Base-by-base conservation (phyloP, 2,888 invertebrate genomes). In the Apamea sordens region DNA sequence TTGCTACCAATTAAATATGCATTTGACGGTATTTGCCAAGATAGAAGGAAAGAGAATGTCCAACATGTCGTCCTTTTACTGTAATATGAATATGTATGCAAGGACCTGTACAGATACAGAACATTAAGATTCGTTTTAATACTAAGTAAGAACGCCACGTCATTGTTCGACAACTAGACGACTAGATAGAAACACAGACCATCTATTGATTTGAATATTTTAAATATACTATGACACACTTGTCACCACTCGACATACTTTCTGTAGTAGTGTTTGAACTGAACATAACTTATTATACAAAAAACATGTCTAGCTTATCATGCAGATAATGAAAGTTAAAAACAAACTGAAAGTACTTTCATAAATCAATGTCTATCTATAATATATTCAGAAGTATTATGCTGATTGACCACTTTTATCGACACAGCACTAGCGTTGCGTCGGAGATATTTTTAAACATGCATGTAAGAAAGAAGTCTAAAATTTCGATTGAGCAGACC, bases 41-140 rank as follows among this genome's bases (percentile, higher is more conserved):
- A 88, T 80, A 85, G 70, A 76, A 87, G 87, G 86, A 90, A 89
- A 89, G 85, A 90, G 79, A 89, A 86, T 85, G 87, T 86, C 79
- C 85, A 82, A 90, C 89, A 83, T 73, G 89, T 90, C 91, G 89
- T 90, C 91, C 91, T 92, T 92, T 92, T 89, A 86, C 90, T 89
- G 89, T 90, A 91, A 90, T 89, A 83, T 92, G 90, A 90, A 91
- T 89, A 89, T 85, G 79, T 90, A 89, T 90, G 88, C 91, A 90
- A 92, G 91, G 91, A 89, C 88, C 86, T 82, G 73, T 53, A 78
- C 77, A 79, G 44, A 86, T 53, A 78, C 77, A 79, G 44, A 86
- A 74, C 50, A 73, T 83, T 68, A 67, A 79, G 50, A 79, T 67
- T 71, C 7, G 81, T 80, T 73, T 72, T 69, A 83, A 83, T 80